Conservation (phyloP, 2,113 vertebrate species). For the Scomber colias region DNA sequence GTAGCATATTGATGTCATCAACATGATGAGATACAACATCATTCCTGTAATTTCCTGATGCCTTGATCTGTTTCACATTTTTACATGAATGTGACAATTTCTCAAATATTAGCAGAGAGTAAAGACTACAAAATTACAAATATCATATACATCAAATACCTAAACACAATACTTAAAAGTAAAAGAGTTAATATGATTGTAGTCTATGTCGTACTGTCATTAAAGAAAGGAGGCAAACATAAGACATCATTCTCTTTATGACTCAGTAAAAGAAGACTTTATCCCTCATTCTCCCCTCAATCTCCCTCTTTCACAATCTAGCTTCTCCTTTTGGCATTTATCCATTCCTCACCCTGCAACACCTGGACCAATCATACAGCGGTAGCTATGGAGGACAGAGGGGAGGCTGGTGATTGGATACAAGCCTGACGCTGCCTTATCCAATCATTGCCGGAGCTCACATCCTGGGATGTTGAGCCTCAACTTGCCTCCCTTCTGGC, state of each 20-base stretch:
- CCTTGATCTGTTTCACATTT: neutral
- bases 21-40: neutral
- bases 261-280: slow-evolving; percentile 30
- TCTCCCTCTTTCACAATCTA: slow-evolving; percentile 20
- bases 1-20: neutral
- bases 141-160: neutral
- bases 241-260: neutral
- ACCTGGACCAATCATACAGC: slow-evolving; percentile 81
- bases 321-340: slow-evolving; percentile 26
- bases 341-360: slow-evolving; percentile 80
- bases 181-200: neutral
- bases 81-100: neutral
- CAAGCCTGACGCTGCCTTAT: slow-evolving; percentile 56
- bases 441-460: slow-evolving; percentile 71
- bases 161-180: neutral
- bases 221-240: neutral
- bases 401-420: slow-evolving; percentile 73
- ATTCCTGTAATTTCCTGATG: neutral
- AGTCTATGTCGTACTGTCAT: neutral
- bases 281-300: neutral
- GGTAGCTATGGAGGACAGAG: slow-evolving; percentile 72
- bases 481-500: slow-evolving; percentile 59
- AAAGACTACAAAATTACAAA: neutral
- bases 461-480: slow-evolving; percentile 70
- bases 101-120: too few relatives aligned